Conservation (phyloP, 1,140 invertebrate genomes). For the Euglossa dilemma region DNA sequence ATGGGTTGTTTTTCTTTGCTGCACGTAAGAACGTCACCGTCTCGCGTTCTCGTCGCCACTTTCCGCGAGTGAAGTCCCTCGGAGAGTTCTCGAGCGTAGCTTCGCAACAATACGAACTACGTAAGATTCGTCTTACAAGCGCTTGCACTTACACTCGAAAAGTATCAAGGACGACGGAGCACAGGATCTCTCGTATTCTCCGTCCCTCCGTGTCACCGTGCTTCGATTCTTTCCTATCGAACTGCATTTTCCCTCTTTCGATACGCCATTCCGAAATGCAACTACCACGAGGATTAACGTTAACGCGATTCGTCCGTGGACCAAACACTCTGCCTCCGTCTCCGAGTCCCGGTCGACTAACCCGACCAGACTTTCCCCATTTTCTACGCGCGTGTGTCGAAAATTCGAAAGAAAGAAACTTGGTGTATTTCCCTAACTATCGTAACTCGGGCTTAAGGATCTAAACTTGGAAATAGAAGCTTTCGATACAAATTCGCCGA, state of each 20-base stretch:
- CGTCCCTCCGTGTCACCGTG: background rate
- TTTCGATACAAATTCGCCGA: no score
- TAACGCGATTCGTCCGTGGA: background rate
- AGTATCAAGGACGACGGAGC: background rate
- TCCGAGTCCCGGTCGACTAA: background rate
- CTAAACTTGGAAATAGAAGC: no score
- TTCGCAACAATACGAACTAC: constrained; percentile 1
- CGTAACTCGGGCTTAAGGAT: no score
- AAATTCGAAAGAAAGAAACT: no score
- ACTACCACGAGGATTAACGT: background rate
- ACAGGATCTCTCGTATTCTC: background rate
- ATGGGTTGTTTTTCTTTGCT: constrained; percentile 10
- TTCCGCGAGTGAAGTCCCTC: constrained; percentile 6
- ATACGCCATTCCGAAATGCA: background rate
- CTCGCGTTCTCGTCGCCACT: constrained; percentile 3
- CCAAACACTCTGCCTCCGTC: background rate
- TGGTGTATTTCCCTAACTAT: no score
- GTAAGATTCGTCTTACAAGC: constrained; percentile 38
- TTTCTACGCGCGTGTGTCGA: no score
- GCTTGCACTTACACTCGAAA: constrained; percentile 21
- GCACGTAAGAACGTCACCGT: constrained; percentile 4
- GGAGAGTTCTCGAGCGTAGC: constrained; percentile 8
- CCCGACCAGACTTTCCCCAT: background rate
- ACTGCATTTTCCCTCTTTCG: background rate
- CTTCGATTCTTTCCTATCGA: background rate